Evolutionary conservation across 2,888 invertebrate genomes (phyloP), one percentile per base, ranked within the genome.

Genomic region (Agrotis puta): DNA sequence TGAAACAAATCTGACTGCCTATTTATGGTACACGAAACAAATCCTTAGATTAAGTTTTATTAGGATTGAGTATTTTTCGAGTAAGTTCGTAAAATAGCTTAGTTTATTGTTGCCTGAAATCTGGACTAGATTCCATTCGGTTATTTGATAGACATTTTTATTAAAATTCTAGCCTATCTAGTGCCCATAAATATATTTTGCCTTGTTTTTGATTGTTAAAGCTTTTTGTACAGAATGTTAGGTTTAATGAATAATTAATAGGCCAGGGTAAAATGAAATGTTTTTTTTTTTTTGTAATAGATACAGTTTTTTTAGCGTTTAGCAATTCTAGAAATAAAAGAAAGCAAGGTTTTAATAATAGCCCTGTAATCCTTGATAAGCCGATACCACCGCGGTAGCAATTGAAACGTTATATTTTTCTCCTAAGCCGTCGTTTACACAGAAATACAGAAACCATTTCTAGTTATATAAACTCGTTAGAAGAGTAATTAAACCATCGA

Each of bases 31-130:
- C 59, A 62, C 53, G 56, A 72, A 70, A 78, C 72, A 80, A 80
- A 78, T 81, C 59, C 61, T 70, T 80, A 53, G 67, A 65, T 76
- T 75, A 82, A 82, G 81, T 85, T 85, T 78, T 83, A 83, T 84
- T 76, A 73, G 64, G 70, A 79, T 73, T 57, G 66, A 85, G 76
- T 79, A 78, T 70, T 77, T 79, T 81, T 77, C 47, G 56, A 74
- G 69, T 70, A 73, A 78, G 76, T 84, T 82, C 11, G 20, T 20
- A 56, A 18, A n/a, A 7, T 56, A 14, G 9, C 33, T 50, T 18
- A 3, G 22, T 47, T 43, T 62, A 47, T 69, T 27, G 47, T 13
- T 48, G 39, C 6, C 18, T 69, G 9, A 58, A 70, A 22, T 51
- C 43, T 58, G 11, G 20, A 33, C 56, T 18, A n/a, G n/a, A n/a